Percentiles rank a stretch among this genome's conserved stretches.
These are phyloP conservation scores for Caenorhabditis angaria DNA, from an alignment of 2,888 invertebrate species.

Conservation along the genomic window DNA sequence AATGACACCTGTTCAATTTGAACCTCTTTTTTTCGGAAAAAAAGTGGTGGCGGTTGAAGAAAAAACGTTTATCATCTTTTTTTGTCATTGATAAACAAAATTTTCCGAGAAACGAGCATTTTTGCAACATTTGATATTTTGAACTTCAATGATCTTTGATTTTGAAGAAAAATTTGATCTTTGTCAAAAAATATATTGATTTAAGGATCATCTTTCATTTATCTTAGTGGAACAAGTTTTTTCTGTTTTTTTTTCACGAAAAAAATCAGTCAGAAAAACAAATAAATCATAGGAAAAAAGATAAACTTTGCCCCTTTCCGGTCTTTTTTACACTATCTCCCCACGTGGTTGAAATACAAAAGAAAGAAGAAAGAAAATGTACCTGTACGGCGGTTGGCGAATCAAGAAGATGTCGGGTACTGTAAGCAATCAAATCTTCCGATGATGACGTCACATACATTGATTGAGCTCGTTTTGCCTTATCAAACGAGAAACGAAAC, in stretches of 20 bases:
- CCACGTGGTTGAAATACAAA: slow-evolving; percentile 16
- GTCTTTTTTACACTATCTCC: background rate
- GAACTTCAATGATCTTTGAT: background rate
- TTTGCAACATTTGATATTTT: background rate
- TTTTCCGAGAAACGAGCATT: background rate
- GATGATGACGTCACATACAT: slow-evolving; percentile 45
- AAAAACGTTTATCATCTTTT: background rate
- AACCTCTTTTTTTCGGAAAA: background rate
- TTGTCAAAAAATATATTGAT: background rate
- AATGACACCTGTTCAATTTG: background rate
- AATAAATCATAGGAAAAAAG: background rate
- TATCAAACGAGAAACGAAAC: slow-evolving; percentile 43
- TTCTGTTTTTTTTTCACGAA: background rate
- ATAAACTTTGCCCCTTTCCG: background rate
- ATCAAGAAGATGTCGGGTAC: slow-evolving; percentile 40
- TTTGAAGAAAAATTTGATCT: no score
- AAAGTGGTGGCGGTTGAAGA: background rate
- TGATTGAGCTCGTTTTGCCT: slow-evolving; percentile 38
- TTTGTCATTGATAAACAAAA: background rate
- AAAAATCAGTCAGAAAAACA: background rate
- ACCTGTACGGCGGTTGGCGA: slow-evolving; percentile 57
- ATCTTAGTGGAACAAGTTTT: slow-evolving; percentile 5
- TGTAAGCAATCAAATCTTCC: slow-evolving; percentile 40
- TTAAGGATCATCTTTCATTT: background rate
- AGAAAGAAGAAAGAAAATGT: background rate